phyloP scores from a whole-genome alignment of 30 jellyfish, hydroid and myxozoan genomes.

The Chrysaora quinquecirrha region DNA sequence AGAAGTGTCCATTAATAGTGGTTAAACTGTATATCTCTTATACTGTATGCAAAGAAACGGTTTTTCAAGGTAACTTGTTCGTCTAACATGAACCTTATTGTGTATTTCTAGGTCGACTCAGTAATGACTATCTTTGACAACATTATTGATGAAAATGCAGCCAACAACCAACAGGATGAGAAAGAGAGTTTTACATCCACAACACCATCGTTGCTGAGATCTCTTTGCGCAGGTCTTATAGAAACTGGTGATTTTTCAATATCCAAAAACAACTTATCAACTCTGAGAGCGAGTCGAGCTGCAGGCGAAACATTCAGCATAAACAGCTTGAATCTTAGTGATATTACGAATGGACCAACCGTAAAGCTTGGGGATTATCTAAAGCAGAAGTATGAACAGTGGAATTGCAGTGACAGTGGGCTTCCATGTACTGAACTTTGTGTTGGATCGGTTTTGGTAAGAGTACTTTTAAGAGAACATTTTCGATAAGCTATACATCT shows the following conservation, averaged over 20 bases:
- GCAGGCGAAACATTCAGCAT: constrained; percentile 41
- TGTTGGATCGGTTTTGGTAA: constrained; percentile 43
- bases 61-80: no score
- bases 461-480: neutral
- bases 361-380: constrained; percentile 36
- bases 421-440: constrained; percentile 62
- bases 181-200: constrained; percentile 48
- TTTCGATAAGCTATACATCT: neutral
- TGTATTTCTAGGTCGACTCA: constrained; percentile 44
- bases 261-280: constrained; percentile 51
- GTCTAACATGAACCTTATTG: no score
- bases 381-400: constrained; percentile 32
- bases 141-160: constrained; percentile 40
- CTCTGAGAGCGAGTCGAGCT: constrained; percentile 52
- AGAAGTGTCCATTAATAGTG: no score
- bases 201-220: constrained; percentile 48
- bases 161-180: constrained; percentile 35
- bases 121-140: constrained; percentile 50
- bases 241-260: constrained; percentile 16
- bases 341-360: constrained; percentile 4
- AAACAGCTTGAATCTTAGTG: constrained; percentile 15
- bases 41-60: no score
- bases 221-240: constrained; percentile 48
- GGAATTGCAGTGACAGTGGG: constrained; percentile 66
- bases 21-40: no score